Conservation (phyloP, 1,140 invertebrate species). For the Calosoma granatense region DNA sequence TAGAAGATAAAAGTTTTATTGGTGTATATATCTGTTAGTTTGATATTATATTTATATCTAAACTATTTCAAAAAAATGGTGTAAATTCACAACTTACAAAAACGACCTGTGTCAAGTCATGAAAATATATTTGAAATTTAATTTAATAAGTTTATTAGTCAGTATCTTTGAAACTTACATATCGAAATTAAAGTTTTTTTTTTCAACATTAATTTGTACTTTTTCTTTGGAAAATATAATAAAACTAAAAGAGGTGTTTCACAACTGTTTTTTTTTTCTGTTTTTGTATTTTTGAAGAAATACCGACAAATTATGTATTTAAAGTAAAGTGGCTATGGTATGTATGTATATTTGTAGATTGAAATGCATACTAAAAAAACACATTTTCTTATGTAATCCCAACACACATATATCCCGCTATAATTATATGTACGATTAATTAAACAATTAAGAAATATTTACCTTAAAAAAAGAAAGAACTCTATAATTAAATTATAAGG, state of each 20-base stretch:
- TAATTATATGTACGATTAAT: slow-evolving; percentile 4
- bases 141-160: too few species aligned
- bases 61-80: not conserved
- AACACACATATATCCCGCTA: not conserved
- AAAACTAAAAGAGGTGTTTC: not conserved
- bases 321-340: too few species aligned
- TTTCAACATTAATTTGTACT: not conserved
- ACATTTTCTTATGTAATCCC: not conserved
- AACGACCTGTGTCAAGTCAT: not conserved
- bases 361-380: too few species aligned
- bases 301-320: not conserved
- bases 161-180: not conserved
- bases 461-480: too few species aligned
- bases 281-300: not conserved
- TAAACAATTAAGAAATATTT: not conserved
- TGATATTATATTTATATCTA: too few species aligned
- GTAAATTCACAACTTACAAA: not conserved
- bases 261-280: not conserved
- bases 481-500: too few species aligned
- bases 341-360: too few species aligned
- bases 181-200: not conserved
- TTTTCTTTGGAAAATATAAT: slow-evolving; percentile 1
- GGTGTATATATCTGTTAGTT: too few species aligned
- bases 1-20: too few species aligned
- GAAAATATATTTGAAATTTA: not conserved